Conservation (phyloP, 2,113 vertebrate genomes). For the Elaphurus davidianus region DNA sequence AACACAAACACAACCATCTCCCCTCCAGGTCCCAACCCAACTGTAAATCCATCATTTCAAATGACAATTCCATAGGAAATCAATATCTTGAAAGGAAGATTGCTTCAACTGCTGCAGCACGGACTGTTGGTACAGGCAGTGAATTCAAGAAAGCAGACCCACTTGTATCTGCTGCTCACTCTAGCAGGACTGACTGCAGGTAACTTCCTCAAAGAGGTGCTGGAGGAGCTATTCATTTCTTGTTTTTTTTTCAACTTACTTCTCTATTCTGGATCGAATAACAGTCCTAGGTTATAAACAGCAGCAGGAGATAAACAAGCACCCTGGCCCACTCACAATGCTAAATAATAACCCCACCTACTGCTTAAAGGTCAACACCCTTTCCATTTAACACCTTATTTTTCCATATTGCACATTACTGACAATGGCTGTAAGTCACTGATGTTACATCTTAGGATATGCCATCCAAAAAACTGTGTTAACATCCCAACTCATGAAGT, state of each 20-base stretch:
- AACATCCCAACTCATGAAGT: neutral
- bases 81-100: slow-evolving; percentile 68
- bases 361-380: slow-evolving; percentile 33
- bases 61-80: slow-evolving; percentile 74
- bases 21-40: slow-evolving; percentile 60
- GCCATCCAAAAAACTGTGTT: neutral
- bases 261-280: slow-evolving; percentile 44
- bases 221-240: slow-evolving; percentile 15
- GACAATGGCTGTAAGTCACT: neutral
- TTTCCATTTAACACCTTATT: neutral
- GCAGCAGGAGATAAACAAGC: slow-evolving; percentile 31
- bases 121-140: neutral
- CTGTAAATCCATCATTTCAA: slow-evolving; percentile 71
- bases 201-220: slow-evolving; percentile 27
- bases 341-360: slow-evolving; percentile 25
- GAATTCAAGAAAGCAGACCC: slow-evolving; percentile 65
- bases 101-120: slow-evolving; percentile 40
- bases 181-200: slow-evolving; percentile 59
- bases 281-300: slow-evolving; percentile 50
- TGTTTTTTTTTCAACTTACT: neutral
- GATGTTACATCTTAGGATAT: neutral
- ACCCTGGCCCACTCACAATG: neutral
- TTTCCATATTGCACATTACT: neutral
- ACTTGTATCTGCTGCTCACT: slow-evolving; percentile 39
- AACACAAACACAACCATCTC: slow-evolving; percentile 52